phyloP scores from a whole-genome alignment of 2,888 invertebrate species.

The Rapana venosa region DNA sequence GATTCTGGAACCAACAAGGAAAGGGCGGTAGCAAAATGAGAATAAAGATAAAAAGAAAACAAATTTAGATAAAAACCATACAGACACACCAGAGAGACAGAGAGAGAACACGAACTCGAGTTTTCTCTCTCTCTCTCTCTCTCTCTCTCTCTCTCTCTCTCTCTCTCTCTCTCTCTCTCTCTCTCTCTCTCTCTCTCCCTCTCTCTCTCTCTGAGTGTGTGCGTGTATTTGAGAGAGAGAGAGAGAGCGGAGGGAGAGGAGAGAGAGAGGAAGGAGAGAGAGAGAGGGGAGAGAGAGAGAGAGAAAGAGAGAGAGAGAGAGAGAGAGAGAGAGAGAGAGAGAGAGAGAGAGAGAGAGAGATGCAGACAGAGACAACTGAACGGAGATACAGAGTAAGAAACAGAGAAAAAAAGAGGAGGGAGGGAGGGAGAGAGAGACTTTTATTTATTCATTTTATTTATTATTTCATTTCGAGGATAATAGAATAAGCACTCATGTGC shows the following conservation, averaged over 20 bases:
- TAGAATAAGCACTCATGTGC: too few relatives aligned
- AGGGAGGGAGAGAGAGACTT: too few relatives aligned
- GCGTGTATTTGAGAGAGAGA: not conserved
- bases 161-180: too few relatives aligned
- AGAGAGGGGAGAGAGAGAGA: not conserved
- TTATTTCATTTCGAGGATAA: too few relatives aligned
- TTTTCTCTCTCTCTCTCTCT: too few relatives aligned
- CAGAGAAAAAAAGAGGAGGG: not conserved
- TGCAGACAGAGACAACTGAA: not conserved
- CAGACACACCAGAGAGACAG: not conserved
- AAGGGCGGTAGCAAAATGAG: too few relatives aligned
- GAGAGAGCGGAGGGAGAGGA: not conserved
- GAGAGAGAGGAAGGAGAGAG: not conserved
- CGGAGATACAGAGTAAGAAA: not conserved
- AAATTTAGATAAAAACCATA: not conserved
- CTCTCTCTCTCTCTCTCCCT: too few relatives aligned
- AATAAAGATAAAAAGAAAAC: not conserved
- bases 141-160: too few relatives aligned
- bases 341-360: not conserved
- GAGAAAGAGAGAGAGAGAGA: slow-evolving; percentile 9
- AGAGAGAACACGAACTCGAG: too few relatives aligned
- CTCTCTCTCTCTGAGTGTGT: too few relatives aligned
- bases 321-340: not conserved
- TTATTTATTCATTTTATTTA: too few relatives aligned
- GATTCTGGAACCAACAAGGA: too few relatives aligned